phyloP scores from a whole-genome alignment of 2,888 invertebrate genomes.

The Hartigia nigra region DNA sequence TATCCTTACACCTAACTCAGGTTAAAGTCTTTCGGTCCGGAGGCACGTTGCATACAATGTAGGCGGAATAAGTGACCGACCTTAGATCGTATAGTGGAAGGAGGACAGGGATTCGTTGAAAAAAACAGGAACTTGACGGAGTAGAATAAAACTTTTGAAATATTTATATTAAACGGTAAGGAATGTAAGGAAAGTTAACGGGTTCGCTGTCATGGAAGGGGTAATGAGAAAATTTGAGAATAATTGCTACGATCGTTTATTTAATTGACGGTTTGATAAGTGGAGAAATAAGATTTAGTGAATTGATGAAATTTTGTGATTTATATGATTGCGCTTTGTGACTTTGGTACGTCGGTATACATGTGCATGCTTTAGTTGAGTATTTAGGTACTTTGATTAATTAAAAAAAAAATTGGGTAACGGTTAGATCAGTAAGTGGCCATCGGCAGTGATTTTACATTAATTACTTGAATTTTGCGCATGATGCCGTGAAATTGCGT shows the following conservation, averaged over 20 bases:
- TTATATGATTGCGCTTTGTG: neutral
- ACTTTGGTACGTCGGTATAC: neutral
- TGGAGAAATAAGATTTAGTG: neutral
- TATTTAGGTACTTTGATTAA: neutral
- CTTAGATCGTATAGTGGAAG: neutral
- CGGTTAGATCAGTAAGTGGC: neutral
- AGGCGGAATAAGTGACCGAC: neutral
- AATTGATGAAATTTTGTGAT: neutral
- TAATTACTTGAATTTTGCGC: neutral
- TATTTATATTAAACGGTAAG: neutral
- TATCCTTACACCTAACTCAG: neutral
- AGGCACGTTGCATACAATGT: neutral
- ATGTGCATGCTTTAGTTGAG: neutral
- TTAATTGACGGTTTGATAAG: neutral
- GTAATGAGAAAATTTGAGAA: neutral
- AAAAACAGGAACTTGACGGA: neutral
- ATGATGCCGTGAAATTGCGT: constrained; percentile 13
- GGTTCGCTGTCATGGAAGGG: too few relatives aligned
- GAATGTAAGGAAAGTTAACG: too few relatives aligned
- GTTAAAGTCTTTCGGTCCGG: neutral
- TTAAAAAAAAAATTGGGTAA: neutral
- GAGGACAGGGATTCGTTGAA: neutral
- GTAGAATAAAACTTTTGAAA: neutral
- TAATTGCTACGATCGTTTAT: neutral
- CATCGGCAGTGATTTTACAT: neutral